These are phyloP conservation scores for Cliona cf. orientalis DNA, from an alignment of 37 sponge, comb jelly and placozoan species.

Conservation along the genomic window DNA sequence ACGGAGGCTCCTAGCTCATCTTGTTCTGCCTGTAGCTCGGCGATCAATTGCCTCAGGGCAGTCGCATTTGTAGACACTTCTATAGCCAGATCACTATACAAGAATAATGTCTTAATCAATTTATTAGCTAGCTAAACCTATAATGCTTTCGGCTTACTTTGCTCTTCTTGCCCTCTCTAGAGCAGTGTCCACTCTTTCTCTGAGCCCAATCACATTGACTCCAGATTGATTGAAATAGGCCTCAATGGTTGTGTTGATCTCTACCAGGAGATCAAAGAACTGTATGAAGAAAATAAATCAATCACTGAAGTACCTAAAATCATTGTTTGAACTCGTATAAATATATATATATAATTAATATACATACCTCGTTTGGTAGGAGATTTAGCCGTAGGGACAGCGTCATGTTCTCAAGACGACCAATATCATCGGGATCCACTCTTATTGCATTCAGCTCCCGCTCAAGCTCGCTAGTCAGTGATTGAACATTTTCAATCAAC, in stretches of 20 bases:
- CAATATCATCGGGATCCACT: constrained; percentile 35
- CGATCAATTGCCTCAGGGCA: neutral
- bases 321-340: neutral
- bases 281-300: constrained; percentile 4
- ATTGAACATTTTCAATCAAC: neutral
- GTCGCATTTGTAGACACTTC: neutral
- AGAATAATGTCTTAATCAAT: no score
- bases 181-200: constrained; percentile 17
- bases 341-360: no score
- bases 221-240: neutral
- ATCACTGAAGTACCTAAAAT: neutral
- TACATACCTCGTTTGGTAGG: constrained; percentile 6
- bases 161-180: constrained; percentile 18
- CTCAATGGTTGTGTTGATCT: constrained; percentile 49
- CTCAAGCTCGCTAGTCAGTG: constrained; percentile 2
- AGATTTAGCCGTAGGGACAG: constrained; percentile 28
- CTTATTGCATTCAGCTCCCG: constrained; percentile 5
- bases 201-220: constrained; percentile 21
- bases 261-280: constrained; percentile 33
- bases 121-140: no score
- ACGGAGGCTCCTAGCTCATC: neutral
- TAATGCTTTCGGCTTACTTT: constrained; percentile 16
- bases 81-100: no score
- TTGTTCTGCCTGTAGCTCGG: neutral
- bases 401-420: constrained; percentile 31